Evolutionary conservation across 2,888 invertebrate species (phyloP).

Genomic region (Calameuta pallipes): DNA sequence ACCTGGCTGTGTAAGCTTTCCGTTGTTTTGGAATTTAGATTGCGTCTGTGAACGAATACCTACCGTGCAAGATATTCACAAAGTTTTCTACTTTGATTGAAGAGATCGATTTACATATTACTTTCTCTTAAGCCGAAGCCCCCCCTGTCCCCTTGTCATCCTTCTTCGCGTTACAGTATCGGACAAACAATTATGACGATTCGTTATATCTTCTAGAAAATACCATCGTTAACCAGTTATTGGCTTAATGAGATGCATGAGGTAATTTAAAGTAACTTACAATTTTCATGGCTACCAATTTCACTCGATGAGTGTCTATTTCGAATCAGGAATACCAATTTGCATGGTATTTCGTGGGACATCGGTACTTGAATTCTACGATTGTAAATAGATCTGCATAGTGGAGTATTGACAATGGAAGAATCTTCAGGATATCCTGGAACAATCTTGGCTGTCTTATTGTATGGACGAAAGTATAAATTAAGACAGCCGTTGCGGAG

Average conservation of each 20-base stretch:
- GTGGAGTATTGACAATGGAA: background rate
- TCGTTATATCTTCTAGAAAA: background rate
- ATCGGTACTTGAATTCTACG: background rate
- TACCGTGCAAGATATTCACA: constrained; percentile 31
- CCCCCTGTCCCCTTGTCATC: background rate
- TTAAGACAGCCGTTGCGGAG: background rate
- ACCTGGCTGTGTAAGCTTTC: background rate
- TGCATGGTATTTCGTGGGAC: background rate
- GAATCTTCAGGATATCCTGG: background rate
- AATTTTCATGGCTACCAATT: background rate
- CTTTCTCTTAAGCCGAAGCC: constrained; percentile 28
- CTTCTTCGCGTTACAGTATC: background rate
- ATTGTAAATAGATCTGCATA: background rate
- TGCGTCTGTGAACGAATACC: constrained; percentile 40
- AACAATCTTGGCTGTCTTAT: background rate
- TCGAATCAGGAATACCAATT: background rate
- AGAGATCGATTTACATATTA: constrained; percentile 52
- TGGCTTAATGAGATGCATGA: background rate
- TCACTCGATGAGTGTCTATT: background rate
- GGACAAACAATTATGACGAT: background rate
- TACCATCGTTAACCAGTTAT: background rate
- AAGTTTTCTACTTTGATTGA: constrained; percentile 43
- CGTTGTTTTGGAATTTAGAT: constrained; percentile 48
- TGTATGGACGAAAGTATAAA: background rate
- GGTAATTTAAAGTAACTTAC: background rate